Evolutionary conservation across 2,113 vertebrate genomes (phyloP).

Genomic region (Archilochus colubris): DNA sequence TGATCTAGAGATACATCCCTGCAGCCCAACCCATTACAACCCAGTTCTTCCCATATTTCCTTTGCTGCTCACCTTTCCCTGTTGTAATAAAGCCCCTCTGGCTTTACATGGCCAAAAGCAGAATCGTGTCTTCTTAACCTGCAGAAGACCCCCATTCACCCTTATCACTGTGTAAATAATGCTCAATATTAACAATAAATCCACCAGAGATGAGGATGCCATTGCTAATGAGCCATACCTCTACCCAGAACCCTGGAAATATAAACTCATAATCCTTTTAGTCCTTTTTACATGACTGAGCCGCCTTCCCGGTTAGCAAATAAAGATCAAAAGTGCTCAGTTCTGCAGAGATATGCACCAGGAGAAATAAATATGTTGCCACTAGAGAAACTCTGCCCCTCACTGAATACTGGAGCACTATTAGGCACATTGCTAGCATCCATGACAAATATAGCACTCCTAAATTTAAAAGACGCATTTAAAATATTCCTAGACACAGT

Average conservation of each 20-base stretch:
- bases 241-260: neutral
- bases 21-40: neutral
- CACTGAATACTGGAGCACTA: neutral
- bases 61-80: accelerated
- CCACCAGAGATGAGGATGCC: neutral
- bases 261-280: neutral
- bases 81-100: accelerated
- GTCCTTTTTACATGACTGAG: neutral
- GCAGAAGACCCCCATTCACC: neutral
- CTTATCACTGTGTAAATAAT: neutral
- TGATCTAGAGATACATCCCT: neutral
- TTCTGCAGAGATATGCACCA: neutral
- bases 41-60: neutral
- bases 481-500: constrained; percentile 52
- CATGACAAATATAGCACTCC: constrained; percentile 4
- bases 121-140: neutral
- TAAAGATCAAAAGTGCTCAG: neutral
- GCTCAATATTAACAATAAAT: neutral
- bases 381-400: constrained; percentile 16
- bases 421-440: neutral
- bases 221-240: neutral
- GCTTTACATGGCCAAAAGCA: neutral
- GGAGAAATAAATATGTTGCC: neutral
- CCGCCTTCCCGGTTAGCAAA: constrained; percentile 13
- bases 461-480: constrained; percentile 42